Percentiles rank a stretch among this genome's conserved stretches.
phyloP scores from a whole-genome alignment of 2,113 vertebrate species.

The Sterna hirundo region DNA sequence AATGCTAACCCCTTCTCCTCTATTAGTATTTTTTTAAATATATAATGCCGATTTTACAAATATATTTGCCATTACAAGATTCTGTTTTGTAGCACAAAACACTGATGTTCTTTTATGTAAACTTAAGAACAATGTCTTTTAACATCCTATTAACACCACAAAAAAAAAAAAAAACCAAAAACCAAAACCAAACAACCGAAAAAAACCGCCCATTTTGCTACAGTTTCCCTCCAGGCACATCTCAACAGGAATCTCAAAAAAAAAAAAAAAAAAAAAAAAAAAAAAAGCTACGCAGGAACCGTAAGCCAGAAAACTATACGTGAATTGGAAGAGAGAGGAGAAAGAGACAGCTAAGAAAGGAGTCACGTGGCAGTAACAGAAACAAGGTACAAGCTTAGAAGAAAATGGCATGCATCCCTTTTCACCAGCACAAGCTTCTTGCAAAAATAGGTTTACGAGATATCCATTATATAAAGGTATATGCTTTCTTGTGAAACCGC shows the following conservation, averaged over 20 bases:
- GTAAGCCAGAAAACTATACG: neutral
- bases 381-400: neutral
- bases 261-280: neutral
- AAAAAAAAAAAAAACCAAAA: neutral
- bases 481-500: neutral
- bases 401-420: constrained; percentile 25
- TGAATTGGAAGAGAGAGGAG: neutral
- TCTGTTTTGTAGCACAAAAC: neutral
- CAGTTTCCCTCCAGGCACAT: neutral
- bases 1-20: neutral
- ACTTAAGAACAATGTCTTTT: neutral
- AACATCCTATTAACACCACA: neutral
- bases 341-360: neutral
- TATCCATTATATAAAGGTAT: neutral
- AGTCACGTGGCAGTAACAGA: neutral
- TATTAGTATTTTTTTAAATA: neutral
- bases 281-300: neutral
- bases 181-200: neutral
- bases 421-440: neutral
- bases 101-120: neutral
- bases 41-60: neutral
- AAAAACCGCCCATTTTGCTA: neutral
- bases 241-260: constrained; percentile 7
- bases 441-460: neutral
- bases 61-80: neutral